Evolutionary conservation across 2,797 vertebrate species (phyloP).

Genomic region (Remorina albescens): DNA sequence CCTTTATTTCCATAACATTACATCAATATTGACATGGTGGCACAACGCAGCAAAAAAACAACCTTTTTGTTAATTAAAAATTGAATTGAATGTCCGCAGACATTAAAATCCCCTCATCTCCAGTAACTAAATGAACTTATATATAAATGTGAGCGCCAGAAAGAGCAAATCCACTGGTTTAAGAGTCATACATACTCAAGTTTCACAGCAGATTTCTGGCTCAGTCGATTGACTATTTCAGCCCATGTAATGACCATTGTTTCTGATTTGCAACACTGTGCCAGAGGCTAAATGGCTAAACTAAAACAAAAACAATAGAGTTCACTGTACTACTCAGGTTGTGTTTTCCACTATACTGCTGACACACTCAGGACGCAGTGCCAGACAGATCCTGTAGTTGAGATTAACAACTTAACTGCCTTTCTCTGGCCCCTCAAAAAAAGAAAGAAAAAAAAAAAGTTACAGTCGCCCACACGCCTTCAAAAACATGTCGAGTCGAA

Average conservation of each 20-base stretch:
- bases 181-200: constrained; percentile 7
- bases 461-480: constrained; percentile 54
- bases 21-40: constrained; percentile 18
- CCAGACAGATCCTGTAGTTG: constrained; percentile 73
- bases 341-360: constrained; percentile 56
- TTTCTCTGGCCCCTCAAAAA: constrained; percentile 50
- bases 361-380: constrained; percentile 56
- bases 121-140: constrained; percentile 31
- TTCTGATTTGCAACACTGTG: constrained; percentile 34
- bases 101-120: constrained; percentile 36
- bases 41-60: neutral
- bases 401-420: constrained; percentile 78
- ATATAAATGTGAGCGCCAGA: constrained; percentile 14
- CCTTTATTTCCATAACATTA: constrained; percentile 15
- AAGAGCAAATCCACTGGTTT: constrained; percentile 24
- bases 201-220: constrained; percentile 2
- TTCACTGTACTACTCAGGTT: constrained; percentile 48
- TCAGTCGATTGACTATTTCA: constrained; percentile 31
- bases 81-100: constrained; percentile 23
- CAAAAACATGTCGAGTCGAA: constrained; percentile 57
- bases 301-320: constrained; percentile 56
- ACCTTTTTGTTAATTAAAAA: constrained; percentile 41
- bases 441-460: too few species aligned
- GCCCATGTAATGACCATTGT: constrained; percentile 33
- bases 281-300: constrained; percentile 42